Conservation (phyloP, 2,888 invertebrate genomes). For the Eupithecia subfuscata region DNA sequence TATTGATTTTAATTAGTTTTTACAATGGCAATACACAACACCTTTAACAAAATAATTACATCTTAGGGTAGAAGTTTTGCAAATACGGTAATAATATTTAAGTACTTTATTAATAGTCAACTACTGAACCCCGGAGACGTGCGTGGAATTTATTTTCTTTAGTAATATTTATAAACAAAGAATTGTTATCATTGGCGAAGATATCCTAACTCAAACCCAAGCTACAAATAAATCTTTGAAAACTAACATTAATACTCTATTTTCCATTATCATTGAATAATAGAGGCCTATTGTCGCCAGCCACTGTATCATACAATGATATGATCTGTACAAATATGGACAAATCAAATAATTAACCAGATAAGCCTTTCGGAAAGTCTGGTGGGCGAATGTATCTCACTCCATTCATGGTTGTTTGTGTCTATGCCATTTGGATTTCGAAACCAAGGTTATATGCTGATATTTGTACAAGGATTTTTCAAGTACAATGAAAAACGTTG, state of each 20-base stretch:
- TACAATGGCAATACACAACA: not conserved
- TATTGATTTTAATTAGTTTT: not conserved
- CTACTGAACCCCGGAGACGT: not conserved
- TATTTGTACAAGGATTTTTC: not conserved
- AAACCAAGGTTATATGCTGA: conserved; percentile 15
- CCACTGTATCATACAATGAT: conserved; percentile 27
- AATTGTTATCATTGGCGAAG: not conserved
- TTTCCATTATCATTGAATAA: conserved; percentile 16
- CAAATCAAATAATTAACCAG: conserved; percentile 26
- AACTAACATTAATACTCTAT: not conserved
- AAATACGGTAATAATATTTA: not conserved
- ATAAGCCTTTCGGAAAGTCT: conserved; percentile 22
- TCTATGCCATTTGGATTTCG: not conserved
- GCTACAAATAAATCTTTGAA: not conserved
- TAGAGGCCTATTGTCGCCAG: conserved; percentile 23
- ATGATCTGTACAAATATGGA: conserved; percentile 32
- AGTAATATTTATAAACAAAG: not conserved
- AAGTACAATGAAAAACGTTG: not conserved
- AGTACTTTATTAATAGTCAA: not conserved
- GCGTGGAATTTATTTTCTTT: not conserved
- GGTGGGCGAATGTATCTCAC: conserved; percentile 18
- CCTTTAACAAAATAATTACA: not conserved
- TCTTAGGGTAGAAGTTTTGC: not conserved
- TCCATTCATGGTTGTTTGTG: not conserved
- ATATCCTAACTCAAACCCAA: not conserved